Conservation (phyloP, 2,797 vertebrate species). For the Aphelocoma californica region DNA sequence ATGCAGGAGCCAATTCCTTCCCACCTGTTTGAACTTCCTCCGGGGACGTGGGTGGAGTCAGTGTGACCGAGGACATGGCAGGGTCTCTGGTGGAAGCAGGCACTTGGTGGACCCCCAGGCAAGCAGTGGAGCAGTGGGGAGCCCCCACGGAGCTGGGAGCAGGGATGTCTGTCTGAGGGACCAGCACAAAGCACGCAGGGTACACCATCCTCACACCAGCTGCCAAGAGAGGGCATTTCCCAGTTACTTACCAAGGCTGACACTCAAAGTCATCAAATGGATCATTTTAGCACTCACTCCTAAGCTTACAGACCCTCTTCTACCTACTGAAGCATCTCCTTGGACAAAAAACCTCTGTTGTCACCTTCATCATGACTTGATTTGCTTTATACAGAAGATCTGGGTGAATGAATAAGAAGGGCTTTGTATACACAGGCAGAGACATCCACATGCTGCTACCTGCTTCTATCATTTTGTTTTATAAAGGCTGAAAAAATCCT, state of each 20-base stretch:
- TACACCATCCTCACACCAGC: conserved; percentile 98
- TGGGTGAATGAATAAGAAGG: background rate
- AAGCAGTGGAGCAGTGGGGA: conserved; percentile 88
- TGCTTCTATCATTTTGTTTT: background rate
- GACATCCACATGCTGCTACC: background rate
- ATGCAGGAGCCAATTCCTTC: background rate
- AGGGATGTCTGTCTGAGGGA: conserved; percentile 96
- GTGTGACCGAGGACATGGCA: conserved; percentile 96
- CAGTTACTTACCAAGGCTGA: background rate
- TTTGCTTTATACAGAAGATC: background rate
- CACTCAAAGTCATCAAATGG: background rate
- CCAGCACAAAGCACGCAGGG: conserved; percentile 94
- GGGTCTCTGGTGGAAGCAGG: conserved; percentile 95
- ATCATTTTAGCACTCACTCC: background rate
- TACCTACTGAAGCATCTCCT: background rate
- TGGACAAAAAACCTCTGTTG: background rate
- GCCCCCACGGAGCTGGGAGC: conserved; percentile 84
- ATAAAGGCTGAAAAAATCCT: background rate
- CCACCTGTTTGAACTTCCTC: conserved; percentile 96
- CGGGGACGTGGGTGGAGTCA: conserved; percentile 97
- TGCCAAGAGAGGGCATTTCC: conserved; percentile 15
- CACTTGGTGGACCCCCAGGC: conserved; percentile 93
- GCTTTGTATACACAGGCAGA: background rate
- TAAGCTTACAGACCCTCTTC: background rate
- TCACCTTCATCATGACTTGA: background rate